Base-by-base conservation (phyloP, 2,113 vertebrate genomes). In the Oostethus manadensis region DNA sequence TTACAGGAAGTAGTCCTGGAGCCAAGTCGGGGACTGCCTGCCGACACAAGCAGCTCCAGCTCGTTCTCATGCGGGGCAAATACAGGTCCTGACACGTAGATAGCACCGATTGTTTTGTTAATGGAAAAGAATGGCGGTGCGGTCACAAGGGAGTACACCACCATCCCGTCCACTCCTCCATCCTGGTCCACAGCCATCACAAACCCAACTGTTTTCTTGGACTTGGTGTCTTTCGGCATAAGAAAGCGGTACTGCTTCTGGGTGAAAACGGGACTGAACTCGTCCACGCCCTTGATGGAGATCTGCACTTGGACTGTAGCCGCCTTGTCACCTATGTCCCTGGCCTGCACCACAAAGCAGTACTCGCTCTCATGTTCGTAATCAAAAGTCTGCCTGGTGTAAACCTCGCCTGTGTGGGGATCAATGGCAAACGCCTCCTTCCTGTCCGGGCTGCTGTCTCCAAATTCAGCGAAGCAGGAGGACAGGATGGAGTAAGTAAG, bases 181-280 rank as follows among this genome's bases (percentile, higher is more conserved):
- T 99, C 96, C 0, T 85, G 84, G 66, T 98, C 96, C 17, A 89
- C 90, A 0, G 96, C 94, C 82, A 85, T 88, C 53, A 99, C 93
- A 16, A 86, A 88, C 54, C 96, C 95, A 6, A 97, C 66, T 0
- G 81, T 74, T 43, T 93, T 89, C 33, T 88, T 91, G 1, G 73
- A 73, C 60, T 83, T 71, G 0, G 82, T 73, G 35, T 90, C 87
- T 61, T 88, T 79, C 1, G 91, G 89, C 9, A 98, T 84, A 61
- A 74, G 70, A 72, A 98, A 97, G 65, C 88, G 88, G 81, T 98
- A 98, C 0, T 78, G 80, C 40, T 91, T 89, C 67, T 94, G 91
- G 42, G 90, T 89, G 73, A 98, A 99, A 26, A 94, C 38, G 0
- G 96, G 96, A 60, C 92, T 90, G 82, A 94, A 98, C 77, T 99